Percentiles rank a stretch among this genome's conserved stretches.
These are phyloP conservation scores for Coreoperca whiteheadi DNA, from an alignment of 2,113 vertebrate genomes.

Conservation along the genomic window DNA sequence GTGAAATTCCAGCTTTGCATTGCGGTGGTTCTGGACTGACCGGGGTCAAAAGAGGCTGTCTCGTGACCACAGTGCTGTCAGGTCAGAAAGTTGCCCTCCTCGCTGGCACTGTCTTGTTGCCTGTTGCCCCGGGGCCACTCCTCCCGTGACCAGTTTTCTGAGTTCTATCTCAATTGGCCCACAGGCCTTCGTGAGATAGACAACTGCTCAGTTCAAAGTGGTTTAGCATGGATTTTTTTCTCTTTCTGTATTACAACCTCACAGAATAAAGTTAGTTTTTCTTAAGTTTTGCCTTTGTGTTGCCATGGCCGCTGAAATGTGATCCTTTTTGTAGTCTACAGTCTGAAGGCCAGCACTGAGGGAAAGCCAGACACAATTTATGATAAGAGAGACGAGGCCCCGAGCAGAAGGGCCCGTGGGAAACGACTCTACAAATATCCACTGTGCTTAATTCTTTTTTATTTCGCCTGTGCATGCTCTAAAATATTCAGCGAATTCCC, in stretches of 20 bases:
- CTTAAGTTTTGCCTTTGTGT: constrained; percentile 53
- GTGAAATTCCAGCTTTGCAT: constrained; percentile 53
- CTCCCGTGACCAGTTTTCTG: constrained; percentile 54
- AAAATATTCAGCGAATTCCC: constrained; percentile 79
- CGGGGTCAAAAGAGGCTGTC: constrained; percentile 57
- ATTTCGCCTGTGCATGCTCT: constrained; percentile 45
- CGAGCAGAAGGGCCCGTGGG: constrained; percentile 71
- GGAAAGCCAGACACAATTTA: constrained; percentile 75
- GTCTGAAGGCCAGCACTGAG: constrained; percentile 71
- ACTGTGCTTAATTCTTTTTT: constrained; percentile 62
- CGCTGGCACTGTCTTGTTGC: constrained; percentile 42
- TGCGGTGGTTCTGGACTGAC: constrained; percentile 60
- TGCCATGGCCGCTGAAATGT: constrained; percentile 59
- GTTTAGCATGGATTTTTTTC: neutral
- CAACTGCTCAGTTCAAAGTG: constrained; percentile 49
- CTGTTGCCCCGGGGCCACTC: constrained; percentile 46
- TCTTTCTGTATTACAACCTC: constrained; percentile 21
- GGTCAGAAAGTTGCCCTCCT: constrained; percentile 59
- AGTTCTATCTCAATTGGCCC: constrained; percentile 24
- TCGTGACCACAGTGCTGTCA: constrained; percentile 50
- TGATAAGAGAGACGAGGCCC: constrained; percentile 75
- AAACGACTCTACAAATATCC: constrained; percentile 77
- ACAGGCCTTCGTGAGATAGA: constrained; percentile 24
- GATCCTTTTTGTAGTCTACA: constrained; percentile 69
- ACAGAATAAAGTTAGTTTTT: constrained; percentile 45